Conservation (phyloP, 2,888 invertebrate genomes). For the Phanerotoma sp. region DNA sequence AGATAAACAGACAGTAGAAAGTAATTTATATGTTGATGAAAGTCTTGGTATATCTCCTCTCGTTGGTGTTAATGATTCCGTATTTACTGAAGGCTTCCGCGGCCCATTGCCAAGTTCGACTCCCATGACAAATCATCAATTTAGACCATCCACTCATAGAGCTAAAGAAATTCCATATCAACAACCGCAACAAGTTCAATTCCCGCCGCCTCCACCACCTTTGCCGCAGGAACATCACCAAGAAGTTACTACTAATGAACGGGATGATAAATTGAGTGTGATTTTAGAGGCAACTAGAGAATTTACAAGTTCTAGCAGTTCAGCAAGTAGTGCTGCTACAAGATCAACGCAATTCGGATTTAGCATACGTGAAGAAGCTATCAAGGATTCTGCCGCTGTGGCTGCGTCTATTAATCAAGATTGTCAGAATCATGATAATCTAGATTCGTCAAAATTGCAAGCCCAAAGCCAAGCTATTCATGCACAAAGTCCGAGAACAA, state of each 20-base stretch:
- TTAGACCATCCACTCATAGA: slow-evolving; percentile 41
- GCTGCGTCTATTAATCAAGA: slow-evolving; percentile 36
- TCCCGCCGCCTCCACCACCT: slow-evolving; percentile 7
- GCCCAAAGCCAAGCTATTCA: slow-evolving; percentile 54
- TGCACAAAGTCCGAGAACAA: slow-evolving; percentile 56
- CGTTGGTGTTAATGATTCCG: slow-evolving; percentile 47
- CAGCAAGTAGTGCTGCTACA: slow-evolving; percentile 45
- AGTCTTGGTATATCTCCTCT: slow-evolving; percentile 50
- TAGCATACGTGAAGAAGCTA: slow-evolving; percentile 49
- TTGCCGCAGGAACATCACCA: slow-evolving; percentile 2
- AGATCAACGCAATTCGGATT: slow-evolving; percentile 46
- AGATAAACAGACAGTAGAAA: slow-evolving; percentile 37
- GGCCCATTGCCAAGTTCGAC: slow-evolving; percentile 49
- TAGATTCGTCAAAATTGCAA: slow-evolving; percentile 48
- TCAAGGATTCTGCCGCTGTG: too few species aligned
- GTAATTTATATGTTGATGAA: slow-evolving; percentile 49
- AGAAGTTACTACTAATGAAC: slow-evolving; percentile 32
- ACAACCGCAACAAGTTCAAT: slow-evolving; percentile 33
- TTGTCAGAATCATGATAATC: not conserved
- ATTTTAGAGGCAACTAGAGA: slow-evolving; percentile 68
- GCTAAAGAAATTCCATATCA: slow-evolving; percentile 36
- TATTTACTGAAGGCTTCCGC: slow-evolving; percentile 51
- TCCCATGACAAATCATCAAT: slow-evolving; percentile 52
- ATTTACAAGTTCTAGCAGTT: slow-evolving; percentile 61
- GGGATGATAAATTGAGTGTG: slow-evolving; percentile 60